These are phyloP conservation scores for Corythucha ciliata DNA, from an alignment of 2,888 invertebrate species.

Conservation along the genomic window DNA sequence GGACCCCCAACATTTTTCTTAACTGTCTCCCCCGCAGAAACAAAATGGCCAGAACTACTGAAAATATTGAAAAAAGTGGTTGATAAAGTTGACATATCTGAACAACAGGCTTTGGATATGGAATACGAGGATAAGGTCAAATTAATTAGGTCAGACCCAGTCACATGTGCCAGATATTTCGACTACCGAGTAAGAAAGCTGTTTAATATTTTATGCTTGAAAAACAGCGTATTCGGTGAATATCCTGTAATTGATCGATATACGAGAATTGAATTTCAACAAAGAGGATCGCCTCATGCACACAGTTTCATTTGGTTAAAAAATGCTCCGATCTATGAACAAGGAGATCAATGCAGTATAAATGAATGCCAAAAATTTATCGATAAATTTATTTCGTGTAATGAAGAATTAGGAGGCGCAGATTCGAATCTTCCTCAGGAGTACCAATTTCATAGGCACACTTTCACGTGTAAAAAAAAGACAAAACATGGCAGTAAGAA, in stretches of 20 bases:
- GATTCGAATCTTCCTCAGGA: not conserved
- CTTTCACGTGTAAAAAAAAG: constrained; percentile 7
- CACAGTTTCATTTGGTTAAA: constrained; percentile 37
- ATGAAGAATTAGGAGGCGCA: not conserved
- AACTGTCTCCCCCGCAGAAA: constrained; percentile 30
- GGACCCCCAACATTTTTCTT: constrained; percentile 32
- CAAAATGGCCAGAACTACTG: constrained; percentile 29
- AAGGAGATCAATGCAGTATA: not conserved
- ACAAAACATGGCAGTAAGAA: not conserved
- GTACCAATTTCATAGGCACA: constrained; percentile 3
- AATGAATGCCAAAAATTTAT: not conserved
- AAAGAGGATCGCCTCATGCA: constrained; percentile 35
- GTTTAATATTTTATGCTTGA: not conserved
- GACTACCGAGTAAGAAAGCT: constrained; percentile 18
- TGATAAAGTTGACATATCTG: constrained; percentile 16
- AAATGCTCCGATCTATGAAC: constrained; percentile 32
- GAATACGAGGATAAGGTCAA: constrained; percentile 28
- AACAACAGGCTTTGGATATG: constrained; percentile 24
- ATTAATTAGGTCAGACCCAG: constrained; percentile 34
- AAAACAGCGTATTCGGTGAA: constrained; percentile 1
- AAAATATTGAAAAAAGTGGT: constrained; percentile 16
- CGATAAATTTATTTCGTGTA: constrained; percentile 12
- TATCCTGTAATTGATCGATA: constrained; percentile 27
- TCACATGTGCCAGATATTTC: constrained; percentile 33
- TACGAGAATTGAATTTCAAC: constrained; percentile 36